Conservation (phyloP, 2,888 invertebrate genomes). For the Alsophila aescularia region DNA sequence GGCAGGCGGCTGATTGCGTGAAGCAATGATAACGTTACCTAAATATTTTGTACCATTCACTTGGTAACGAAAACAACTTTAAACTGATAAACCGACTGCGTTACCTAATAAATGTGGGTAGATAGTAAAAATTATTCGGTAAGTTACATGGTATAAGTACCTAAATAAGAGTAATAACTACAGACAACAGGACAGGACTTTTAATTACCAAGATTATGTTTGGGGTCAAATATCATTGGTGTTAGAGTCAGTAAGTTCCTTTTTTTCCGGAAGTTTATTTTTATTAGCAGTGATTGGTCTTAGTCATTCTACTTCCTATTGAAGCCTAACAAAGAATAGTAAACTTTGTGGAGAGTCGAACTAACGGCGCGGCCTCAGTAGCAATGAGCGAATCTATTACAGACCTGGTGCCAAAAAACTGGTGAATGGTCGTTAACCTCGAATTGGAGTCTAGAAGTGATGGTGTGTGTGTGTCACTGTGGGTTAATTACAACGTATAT, state of each 20-base stretch:
- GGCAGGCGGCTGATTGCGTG: conserved; percentile 4
- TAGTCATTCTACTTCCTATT: neutral
- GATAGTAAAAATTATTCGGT: no score
- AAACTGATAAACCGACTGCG: neutral
- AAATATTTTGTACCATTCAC: conserved; percentile 22
- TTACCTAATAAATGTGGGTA: no score
- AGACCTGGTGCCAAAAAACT: conserved; percentile 31
- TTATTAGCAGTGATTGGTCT: neutral
- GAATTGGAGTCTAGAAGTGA: conserved; percentile 8
- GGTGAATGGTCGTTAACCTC: conserved; percentile 34
- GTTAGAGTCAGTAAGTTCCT: no score
- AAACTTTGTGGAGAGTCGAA: conserved; percentile 10
- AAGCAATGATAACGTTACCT: conserved; percentile 18
- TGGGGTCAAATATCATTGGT: no score
- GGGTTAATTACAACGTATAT: neutral
- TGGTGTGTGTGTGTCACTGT: conserved; percentile 24
- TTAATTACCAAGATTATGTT: no score
- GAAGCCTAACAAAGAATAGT: neutral
- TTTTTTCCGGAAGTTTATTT: no score
- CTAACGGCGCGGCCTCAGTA: conserved; percentile 30
- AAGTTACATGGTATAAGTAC: no score
- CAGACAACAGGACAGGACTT: no score
- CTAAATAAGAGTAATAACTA: no score
- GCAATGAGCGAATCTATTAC: neutral
- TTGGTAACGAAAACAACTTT: neutral